Evolutionary conservation across 2,888 invertebrate species (phyloP), one percentile per base, ranked within the genome.

Genomic region (Apotomis turbidana): DNA sequence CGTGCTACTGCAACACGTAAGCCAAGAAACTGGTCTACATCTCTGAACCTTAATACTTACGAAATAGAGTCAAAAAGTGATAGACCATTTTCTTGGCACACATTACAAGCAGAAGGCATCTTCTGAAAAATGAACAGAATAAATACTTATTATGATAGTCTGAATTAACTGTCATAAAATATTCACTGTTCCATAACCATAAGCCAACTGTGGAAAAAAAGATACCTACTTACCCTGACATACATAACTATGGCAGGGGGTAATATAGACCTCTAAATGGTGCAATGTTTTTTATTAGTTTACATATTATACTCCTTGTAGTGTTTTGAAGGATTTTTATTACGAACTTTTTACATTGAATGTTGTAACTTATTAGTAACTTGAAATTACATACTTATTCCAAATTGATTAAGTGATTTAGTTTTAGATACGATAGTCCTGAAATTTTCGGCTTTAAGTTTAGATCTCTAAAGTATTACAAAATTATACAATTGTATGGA

Each of bases 401-500:
- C 66, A 71, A 71, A 67, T 71, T 68, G 15, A 58, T 54, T 52
- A 59, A 44, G 70, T 66, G 71, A 67, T 71, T 67, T 67, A 61
- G 15, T 55, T 55, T 51, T 51, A 70, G 52, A 64, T 51, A 41
- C 54, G 6, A 44, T 68, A n/a, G 38, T 57, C 15, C 15, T 12
- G 27, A 68, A 13, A 10, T 60, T 74, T 74, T 73, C 46, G 73
- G 77, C 79, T 78, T 77, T 78, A 78, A 64, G 63, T 68, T 54
- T 68, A 51, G 68, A 74, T 74, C 74, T 74, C 74, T 51, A 41
- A 15, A 2, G 10, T 52, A 51, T 71, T 55, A 49, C 60, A 55
- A 69, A 62, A 69, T 64, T 49, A 12, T 61, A 27, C 51, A 27
- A 13, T 27, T 27, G 27, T 27, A 27, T 27, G 27, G 27, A 2